Conservation (phyloP, 2,888 invertebrate species). For the Drosophila colorata region DNA sequence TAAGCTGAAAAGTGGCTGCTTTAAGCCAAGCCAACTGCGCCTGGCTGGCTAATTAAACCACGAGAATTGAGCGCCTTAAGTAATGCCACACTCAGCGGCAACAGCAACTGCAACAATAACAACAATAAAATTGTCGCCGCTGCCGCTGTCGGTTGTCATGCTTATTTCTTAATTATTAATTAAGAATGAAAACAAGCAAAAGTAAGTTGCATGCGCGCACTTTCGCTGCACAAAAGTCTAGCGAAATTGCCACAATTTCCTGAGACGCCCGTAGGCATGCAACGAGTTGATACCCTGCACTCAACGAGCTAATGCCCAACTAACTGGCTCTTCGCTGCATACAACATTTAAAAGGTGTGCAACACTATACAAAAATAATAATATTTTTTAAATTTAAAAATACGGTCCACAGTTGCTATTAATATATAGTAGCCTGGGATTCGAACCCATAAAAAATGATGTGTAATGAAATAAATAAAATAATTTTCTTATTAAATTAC, state of each 20-base stretch:
- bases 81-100: slow-evolving; percentile 60
- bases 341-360: not conserved
- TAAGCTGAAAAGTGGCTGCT: slow-evolving; percentile 47
- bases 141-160: slow-evolving; percentile 53
- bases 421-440: too few relatives aligned
- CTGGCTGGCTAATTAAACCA: slow-evolving; percentile 67
- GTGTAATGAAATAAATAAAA: too few relatives aligned
- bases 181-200: slow-evolving; percentile 78
- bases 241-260: slow-evolving; percentile 74
- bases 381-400: too few relatives aligned
- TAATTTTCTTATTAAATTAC: too few relatives aligned
- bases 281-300: slow-evolving; percentile 30
- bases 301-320: not conserved
- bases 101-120: slow-evolving; percentile 17
- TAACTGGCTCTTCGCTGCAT: not conserved
- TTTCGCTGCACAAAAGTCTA: slow-evolving; percentile 63
- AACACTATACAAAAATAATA: too few relatives aligned
- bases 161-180: slow-evolving; percentile 80
- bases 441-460: too few relatives aligned
- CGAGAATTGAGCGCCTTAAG: slow-evolving; percentile 66
- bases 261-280: slow-evolving; percentile 65
- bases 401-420: too few relatives aligned
- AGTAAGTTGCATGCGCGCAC: slow-evolving; percentile 72
- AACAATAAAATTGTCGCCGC: slow-evolving; percentile 38
- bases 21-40: slow-evolving; percentile 45